These are phyloP conservation scores for Rapana venosa DNA, from an alignment of 2,888 invertebrate genomes.

Conservation along the genomic window DNA sequence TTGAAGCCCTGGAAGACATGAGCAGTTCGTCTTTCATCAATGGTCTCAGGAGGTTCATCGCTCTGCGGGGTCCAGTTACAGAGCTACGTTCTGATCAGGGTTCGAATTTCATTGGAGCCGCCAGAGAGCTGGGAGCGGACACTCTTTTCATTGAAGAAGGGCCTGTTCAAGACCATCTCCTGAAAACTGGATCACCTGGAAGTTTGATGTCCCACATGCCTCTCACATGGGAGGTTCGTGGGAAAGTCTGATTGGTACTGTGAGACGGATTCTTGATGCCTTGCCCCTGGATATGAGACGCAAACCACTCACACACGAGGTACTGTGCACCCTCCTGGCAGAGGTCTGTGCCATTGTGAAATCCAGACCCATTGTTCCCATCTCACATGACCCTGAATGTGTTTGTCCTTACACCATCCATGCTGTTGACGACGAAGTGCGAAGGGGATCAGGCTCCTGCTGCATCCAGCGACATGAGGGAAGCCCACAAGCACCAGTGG, in stretches of 20 bases:
- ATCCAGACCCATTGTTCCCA: constrained; percentile 46
- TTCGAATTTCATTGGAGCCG: constrained; percentile 54
- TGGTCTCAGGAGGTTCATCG: constrained; percentile 50
- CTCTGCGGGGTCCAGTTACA: constrained; percentile 50
- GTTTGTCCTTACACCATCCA: too few species aligned
- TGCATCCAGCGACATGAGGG: too few species aligned
- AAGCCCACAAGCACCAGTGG: too few species aligned
- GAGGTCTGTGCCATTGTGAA: constrained; percentile 51
- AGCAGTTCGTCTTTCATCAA: constrained; percentile 56
- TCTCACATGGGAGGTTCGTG: constrained; percentile 54
- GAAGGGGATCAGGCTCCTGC: too few species aligned
- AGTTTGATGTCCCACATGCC: constrained; percentile 52
- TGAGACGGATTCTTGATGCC: constrained; percentile 51
- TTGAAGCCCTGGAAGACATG: constrained; percentile 55
- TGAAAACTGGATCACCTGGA: constrained; percentile 45
- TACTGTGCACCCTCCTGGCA: constrained; percentile 51
- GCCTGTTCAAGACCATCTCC: constrained; percentile 36
- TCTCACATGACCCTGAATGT: constrained; percentile 40
- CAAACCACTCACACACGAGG: constrained; percentile 50
- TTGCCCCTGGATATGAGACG: constrained; percentile 38
- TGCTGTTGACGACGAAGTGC: too few species aligned
- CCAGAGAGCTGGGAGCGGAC: constrained; percentile 35
- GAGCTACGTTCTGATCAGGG: constrained; percentile 51
- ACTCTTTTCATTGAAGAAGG: constrained; percentile 50
- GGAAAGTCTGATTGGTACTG: constrained; percentile 53